These are phyloP conservation scores for Heteropelma amictum DNA, from an alignment of 2,888 invertebrate species.

Conservation along the genomic window DNA sequence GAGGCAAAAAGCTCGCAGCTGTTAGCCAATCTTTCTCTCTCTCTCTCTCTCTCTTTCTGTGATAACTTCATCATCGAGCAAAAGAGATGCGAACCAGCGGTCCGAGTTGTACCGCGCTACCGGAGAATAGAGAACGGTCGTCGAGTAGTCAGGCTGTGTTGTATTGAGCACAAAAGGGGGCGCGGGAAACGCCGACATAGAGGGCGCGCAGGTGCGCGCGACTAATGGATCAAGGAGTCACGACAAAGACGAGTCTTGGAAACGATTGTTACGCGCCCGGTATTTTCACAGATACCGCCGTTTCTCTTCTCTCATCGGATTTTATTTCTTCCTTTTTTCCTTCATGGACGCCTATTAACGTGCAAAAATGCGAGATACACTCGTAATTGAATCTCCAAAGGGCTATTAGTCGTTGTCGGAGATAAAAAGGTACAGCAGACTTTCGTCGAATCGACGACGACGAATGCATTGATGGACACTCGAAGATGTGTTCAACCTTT, in stretches of 20 bases:
- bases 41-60: too few species aligned
- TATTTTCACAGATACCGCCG: constrained; percentile 15
- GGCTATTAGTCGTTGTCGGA: neutral
- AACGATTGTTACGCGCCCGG: constrained; percentile 26
- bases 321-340: neutral
- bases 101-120: neutral
- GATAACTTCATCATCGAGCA: constrained; percentile 61
- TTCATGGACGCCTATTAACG: neutral
- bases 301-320: neutral
- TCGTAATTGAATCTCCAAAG: neutral
- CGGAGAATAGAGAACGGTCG: neutral
- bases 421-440: too few species aligned
- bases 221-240: constrained; percentile 46
- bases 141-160: too few species aligned
- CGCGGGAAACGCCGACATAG: constrained; percentile 14
- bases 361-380: neutral
- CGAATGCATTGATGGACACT: too few species aligned
- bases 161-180: neutral
- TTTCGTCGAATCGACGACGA: too few species aligned
- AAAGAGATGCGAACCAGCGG: constrained; percentile 10
- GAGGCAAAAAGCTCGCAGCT: constrained; percentile 60
- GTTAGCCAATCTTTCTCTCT: constrained; percentile 58
- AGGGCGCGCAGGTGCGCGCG: constrained; percentile 49
- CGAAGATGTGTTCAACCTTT: too few species aligned
- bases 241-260: constrained; percentile 37